A percentile compares a stretch with the other conserved stretches of the same genome.
phyloP scores from a whole-genome alignment of 2,797 vertebrate genomes.

The Triplophysa bombifrons region DNA sequence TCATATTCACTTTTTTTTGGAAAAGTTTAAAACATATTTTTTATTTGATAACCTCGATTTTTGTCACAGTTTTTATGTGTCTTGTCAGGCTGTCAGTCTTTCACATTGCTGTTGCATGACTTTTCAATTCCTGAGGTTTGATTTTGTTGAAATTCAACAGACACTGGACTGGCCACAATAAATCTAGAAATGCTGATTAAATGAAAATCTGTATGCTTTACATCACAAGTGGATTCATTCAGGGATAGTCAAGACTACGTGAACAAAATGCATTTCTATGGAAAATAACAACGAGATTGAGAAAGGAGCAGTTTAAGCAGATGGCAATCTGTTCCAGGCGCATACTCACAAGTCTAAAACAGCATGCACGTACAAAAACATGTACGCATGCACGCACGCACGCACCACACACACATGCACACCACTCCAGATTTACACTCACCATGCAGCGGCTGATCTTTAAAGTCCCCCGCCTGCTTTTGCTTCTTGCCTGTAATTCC shows the following conservation, averaged over 20 bases:
- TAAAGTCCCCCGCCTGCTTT: conserved; percentile 23
- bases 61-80: no score
- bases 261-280: neutral
- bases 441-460: conserved; percentile 31
- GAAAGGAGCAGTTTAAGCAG: neutral
- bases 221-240: neutral
- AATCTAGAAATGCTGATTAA: no score
- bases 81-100: no score
- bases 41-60: no score
- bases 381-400: no score
- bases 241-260: neutral
- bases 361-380: neutral
- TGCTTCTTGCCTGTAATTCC: conserved; percentile 37
- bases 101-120: no score
- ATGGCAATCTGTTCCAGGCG: neutral
- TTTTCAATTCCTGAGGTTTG: no score
- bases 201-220: no score
- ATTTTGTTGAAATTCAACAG: no score
- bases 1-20: no score
- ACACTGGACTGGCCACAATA: no score
- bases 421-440: conserved; percentile 17
- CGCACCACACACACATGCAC: neutral
- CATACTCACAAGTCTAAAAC: neutral
- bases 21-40: no score
- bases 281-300: neutral